These are phyloP conservation scores for Drosophila tani DNA, from an alignment of 1,140 invertebrate species.

Conservation along the genomic window DNA sequence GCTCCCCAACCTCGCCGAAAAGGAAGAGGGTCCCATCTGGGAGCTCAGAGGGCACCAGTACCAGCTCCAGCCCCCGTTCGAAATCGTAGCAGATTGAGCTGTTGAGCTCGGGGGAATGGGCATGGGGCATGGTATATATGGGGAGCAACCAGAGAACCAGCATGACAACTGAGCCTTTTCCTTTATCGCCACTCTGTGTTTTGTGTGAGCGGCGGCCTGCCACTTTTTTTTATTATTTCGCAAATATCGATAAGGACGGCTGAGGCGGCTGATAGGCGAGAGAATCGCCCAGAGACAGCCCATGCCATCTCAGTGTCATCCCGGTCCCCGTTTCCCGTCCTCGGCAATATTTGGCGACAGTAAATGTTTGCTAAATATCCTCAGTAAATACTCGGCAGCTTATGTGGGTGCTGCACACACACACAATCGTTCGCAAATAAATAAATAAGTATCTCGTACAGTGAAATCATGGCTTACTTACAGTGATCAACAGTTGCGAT, in stretches of 20 bases:
- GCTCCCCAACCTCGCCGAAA: not conserved
- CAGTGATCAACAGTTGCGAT: constrained; percentile 12
- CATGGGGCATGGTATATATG: no score
- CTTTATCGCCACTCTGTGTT: constrained; percentile 57
- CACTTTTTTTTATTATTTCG: constrained; percentile 76
- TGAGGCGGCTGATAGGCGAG: constrained; percentile 21
- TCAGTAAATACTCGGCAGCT: constrained; percentile 59
- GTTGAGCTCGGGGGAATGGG: constrained; percentile 51
- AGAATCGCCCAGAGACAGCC: constrained; percentile 6
- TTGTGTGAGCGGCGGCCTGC: constrained; percentile 37
- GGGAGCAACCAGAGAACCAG: constrained; percentile 33
- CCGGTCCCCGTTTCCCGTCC: constrained; percentile 2
- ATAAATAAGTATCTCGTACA: constrained; percentile 51
- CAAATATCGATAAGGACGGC: constrained; percentile 70
- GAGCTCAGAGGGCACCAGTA: constrained; percentile 23
- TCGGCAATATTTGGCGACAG: constrained; percentile 53
- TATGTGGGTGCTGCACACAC: constrained; percentile 40
- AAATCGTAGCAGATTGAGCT: constrained; percentile 74
- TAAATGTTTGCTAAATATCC: constrained; percentile 73
- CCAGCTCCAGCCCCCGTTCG: constrained; percentile 33
- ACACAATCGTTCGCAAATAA: constrained; percentile 42
- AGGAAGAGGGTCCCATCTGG: constrained; percentile 52
- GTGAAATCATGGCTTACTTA: constrained; percentile 44
- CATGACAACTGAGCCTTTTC: constrained; percentile 50
- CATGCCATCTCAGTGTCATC: constrained; percentile 33